phyloP scores from a whole-genome alignment of 2,888 invertebrate genomes.

The Nomada hirtipes region DNA sequence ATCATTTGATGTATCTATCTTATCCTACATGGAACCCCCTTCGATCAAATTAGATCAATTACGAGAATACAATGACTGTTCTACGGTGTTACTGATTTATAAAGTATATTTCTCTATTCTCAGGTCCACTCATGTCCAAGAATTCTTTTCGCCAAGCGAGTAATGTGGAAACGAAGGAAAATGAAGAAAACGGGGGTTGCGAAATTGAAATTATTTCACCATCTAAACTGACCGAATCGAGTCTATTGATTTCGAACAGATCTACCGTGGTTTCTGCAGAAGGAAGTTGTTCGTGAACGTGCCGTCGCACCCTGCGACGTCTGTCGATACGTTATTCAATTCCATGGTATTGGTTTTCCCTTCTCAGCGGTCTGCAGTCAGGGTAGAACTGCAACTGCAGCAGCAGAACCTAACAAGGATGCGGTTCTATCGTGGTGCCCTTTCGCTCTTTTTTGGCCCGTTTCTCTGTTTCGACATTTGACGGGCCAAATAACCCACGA shows the following conservation, averaged over 20 bases:
- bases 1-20: conserved; percentile 29
- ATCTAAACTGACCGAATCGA: conserved; percentile 48
- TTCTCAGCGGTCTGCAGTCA: conserved; percentile 50
- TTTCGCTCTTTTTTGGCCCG: conserved; percentile 10
- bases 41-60: neutral
- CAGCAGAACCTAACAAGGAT: conserved; percentile 41
- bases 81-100: no score
- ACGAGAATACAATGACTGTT: neutral
- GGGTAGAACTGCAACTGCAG: conserved; percentile 49
- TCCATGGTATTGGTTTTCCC: conserved; percentile 68
- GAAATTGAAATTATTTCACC: conserved; percentile 36
- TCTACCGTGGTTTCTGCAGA: conserved; percentile 54
- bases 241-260: conserved; percentile 58
- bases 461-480: conserved; percentile 20
- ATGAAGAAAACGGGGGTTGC: neutral
- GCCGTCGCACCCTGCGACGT: conserved; percentile 67
- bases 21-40: neutral
- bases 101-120: no score
- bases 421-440: conserved; percentile 48
- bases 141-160: no score
- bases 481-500: neutral
- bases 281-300: conserved; percentile 71
- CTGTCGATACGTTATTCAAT: conserved; percentile 75
- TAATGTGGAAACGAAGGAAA: no score
- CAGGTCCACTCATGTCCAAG: neutral